A percentile compares a stretch with the other conserved stretches of the same genome.
Conservation (phyloP, 2,888 invertebrate species). For the Drosophila fungiperda region DNA sequence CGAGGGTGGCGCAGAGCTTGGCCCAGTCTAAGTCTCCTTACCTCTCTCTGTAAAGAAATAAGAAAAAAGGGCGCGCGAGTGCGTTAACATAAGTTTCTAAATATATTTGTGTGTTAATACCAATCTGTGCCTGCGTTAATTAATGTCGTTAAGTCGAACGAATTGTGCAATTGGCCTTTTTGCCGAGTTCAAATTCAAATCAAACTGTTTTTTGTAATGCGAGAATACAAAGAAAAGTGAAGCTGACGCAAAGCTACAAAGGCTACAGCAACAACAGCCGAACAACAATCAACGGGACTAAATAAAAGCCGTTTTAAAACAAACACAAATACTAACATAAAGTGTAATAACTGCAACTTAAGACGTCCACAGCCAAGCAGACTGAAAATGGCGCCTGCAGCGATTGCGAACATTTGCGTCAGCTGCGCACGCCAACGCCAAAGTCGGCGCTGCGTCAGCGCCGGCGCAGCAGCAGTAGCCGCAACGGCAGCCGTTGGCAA, state of each 20-base stretch:
- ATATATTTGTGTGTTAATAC: neutral
- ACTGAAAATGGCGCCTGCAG: slow-evolving; percentile 64
- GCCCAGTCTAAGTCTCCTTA: slow-evolving; percentile 36
- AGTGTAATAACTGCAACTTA: slow-evolving; percentile 40
- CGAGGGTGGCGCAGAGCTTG: slow-evolving; percentile 68
- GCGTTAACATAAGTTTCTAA: slow-evolving; percentile 38
- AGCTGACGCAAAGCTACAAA: slow-evolving; percentile 29
- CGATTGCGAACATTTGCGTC: slow-evolving; percentile 50
- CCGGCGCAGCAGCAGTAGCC: slow-evolving; percentile 32
- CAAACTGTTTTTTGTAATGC: slow-evolving; percentile 48
- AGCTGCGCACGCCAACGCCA: slow-evolving; percentile 59
- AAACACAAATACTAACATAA: slow-evolving; percentile 32
- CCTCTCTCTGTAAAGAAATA: neutral
- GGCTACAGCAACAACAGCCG: slow-evolving; percentile 22
- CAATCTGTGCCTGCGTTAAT: slow-evolving; percentile 16
- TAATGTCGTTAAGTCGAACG: slow-evolving; percentile 20
- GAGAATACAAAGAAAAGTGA: slow-evolving; percentile 54
- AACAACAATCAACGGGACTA: slow-evolving; percentile 51
- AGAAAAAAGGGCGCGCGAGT: slow-evolving; percentile 67
- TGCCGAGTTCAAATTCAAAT: slow-evolving; percentile 49
- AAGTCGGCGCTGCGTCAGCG: slow-evolving; percentile 54
- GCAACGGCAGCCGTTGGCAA: slow-evolving; percentile 34
- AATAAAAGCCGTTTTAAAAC: slow-evolving; percentile 66
- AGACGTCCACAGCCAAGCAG: slow-evolving; percentile 47
- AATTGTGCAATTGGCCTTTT: slow-evolving; percentile 54